phyloP scores from a whole-genome alignment of 2,888 invertebrate species.

The Dicroscelio sp. region DNA sequence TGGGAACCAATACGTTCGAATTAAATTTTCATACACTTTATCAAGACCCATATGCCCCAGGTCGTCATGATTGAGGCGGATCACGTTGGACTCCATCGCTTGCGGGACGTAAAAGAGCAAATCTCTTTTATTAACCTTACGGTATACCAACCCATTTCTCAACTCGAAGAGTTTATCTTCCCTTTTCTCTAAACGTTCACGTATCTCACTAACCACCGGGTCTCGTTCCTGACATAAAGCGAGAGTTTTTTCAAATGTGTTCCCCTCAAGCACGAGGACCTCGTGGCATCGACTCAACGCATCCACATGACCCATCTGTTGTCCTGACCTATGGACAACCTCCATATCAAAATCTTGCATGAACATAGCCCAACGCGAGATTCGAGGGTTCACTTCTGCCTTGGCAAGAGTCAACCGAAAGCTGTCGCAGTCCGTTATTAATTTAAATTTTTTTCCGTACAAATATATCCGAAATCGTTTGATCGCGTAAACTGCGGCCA shows the following conservation, averaged over 20 bases:
- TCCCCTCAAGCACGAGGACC: constrained; percentile 66
- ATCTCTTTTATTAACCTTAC: constrained; percentile 57
- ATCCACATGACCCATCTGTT: constrained; percentile 77
- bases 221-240: constrained; percentile 75
- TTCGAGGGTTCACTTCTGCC: constrained; percentile 85
- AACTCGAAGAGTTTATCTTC: constrained; percentile 78
- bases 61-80: constrained; percentile 70
- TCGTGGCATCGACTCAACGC: constrained; percentile 74
- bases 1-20: constrained; percentile 27
- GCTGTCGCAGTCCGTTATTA: constrained; percentile 87
- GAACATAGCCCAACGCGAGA: constrained; percentile 84
- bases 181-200: constrained; percentile 57
- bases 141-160: constrained; percentile 79
- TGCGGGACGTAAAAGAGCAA: constrained; percentile 35
- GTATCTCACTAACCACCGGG: constrained; percentile 63
- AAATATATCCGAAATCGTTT: constrained; percentile 85
- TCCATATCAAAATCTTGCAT: constrained; percentile 75
- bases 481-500: constrained; percentile 80
- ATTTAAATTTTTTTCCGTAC: constrained; percentile 83
- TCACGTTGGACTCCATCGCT: constrained; percentile 14
- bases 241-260: constrained; percentile 76
- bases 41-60: constrained; percentile 52
- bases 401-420: constrained; percentile 84
- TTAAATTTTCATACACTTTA: constrained; percentile 24
- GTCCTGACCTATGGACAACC: constrained; percentile 70